Percentiles rank a stretch among this genome's conserved stretches.
These are phyloP conservation scores for Tillus elongatus DNA, from an alignment of 2,888 invertebrate genomes.

Conservation along the genomic window DNA sequence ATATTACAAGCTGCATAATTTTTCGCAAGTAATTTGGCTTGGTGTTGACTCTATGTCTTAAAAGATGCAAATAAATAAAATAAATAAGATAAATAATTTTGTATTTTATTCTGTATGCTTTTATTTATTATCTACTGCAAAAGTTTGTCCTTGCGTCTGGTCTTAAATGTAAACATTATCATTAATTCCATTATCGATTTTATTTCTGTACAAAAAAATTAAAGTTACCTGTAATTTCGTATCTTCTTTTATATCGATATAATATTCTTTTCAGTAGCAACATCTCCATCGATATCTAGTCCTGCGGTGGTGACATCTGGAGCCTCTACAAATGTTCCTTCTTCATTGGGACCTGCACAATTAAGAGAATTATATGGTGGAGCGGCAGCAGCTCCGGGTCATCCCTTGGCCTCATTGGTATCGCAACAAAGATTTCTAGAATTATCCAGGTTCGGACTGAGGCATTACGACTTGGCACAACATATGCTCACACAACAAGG, in stretches of 20 bases:
- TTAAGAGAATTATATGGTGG: conserved; percentile 38
- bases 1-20: too few relatives aligned
- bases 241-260: background rate
- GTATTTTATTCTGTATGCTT: too few relatives aligned
- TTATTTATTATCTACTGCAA: too few relatives aligned
- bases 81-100: too few relatives aligned
- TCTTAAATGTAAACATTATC: too few relatives aligned
- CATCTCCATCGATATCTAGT: conserved; percentile 48
- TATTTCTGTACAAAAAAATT: too few relatives aligned
- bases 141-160: too few relatives aligned
- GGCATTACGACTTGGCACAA: conserved; percentile 85
- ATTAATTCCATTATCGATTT: too few relatives aligned
- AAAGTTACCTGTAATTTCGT: too few relatives aligned
- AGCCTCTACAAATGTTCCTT: conserved; percentile 29
- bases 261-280: conserved; percentile 44
- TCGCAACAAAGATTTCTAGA: conserved; percentile 75
- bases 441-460: conserved; percentile 67
- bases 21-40: too few relatives aligned
- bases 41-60: too few relatives aligned
- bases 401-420: conserved; percentile 62
- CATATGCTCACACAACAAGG: conserved; percentile 88
- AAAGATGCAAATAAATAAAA: too few relatives aligned
- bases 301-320: conserved; percentile 41
- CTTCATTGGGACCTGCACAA: conserved; percentile 37
- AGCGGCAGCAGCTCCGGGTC: conserved; percentile 43